Base-by-base conservation (phyloP, 2,888 invertebrate species). In the Ptychoptera albimana region DNA sequence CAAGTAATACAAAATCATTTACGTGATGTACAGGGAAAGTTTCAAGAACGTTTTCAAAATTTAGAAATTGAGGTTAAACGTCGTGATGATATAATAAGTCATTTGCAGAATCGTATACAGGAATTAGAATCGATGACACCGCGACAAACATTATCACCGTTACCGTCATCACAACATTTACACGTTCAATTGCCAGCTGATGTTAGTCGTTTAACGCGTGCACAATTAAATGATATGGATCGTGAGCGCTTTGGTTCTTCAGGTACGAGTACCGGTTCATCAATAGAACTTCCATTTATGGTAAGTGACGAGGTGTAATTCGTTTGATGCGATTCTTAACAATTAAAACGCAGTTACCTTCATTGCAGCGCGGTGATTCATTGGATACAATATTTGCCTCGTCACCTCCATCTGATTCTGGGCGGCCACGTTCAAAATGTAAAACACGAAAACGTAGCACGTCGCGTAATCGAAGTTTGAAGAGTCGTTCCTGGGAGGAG, bases 11-110 rank as follows among this genome's bases (percentile, higher is more conserved):
- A 82, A 63, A 74, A 74, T 15, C 80, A 80, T 60, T 67, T 80
- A 49, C 75, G 75, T 52, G 79, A 80, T 46, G 74, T 81, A 51
- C 79, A 80, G 60, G 74, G 73, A 44, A 78, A 78, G 60, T 80
- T 79, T 61, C 78, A 79, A 57, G 73, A 74, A 52, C 73, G 83
- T 46, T 83, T 85, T 58, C 74, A 77, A 47, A 79, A 74, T 50
- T 68, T 89, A 60, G 84, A 87, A 63, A 73, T 79, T 48, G 88
- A 88, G 64, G 78, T 89, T n/a, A 70, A 75, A 31, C 78, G 77
- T 55, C 73, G 86, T 34, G 87, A 89, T 58, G 81, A 81, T 56
- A 78, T 87, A 47, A 89, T 89, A 54, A 73, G 72, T 43, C 79
- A 84, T 58, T 70, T 89, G 36, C 83, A 82, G 59, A 70, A 72